Conservation (phyloP, 2,113 vertebrate species). For the Oreochromis niloticus region DNA sequence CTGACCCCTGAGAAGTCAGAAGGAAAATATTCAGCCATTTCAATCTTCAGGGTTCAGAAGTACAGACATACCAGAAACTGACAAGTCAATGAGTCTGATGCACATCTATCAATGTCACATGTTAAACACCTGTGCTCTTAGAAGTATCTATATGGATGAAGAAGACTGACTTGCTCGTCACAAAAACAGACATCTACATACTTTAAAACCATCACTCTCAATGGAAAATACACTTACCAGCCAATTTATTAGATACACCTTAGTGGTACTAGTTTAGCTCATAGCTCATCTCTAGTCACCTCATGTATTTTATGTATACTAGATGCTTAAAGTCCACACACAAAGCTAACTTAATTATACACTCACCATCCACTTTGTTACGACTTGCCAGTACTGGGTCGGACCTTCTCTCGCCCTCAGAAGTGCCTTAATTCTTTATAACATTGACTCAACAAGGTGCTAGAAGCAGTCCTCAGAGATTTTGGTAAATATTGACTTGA, state of each 20-base stretch:
- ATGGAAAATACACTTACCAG: neutral
- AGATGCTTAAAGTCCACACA: neutral
- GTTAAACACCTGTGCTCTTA: neutral
- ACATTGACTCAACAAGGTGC: neutral
- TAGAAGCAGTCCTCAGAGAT: neutral
- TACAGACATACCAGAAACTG: neutral
- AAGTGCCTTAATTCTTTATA: accelerated
- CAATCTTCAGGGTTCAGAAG: neutral
- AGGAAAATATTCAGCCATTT: neutral
- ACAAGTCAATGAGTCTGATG: neutral
- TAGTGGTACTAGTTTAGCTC: neutral
- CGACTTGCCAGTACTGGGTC: accelerated
- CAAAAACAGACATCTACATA: neutral
- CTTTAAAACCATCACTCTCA: neutral
- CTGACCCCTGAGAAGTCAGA: neutral
- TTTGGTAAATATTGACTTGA: accelerated
- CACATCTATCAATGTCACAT: neutral
- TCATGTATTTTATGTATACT: neutral
- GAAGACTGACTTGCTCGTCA: neutral
- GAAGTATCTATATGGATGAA: neutral
- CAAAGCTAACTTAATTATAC: neutral
- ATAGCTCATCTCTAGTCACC: neutral
- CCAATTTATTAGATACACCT: neutral
- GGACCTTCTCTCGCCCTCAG: neutral
- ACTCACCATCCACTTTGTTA: neutral